Evolutionary conservation across 2,113 vertebrate species (phyloP), one percentile per base, ranked within the genome.

Genomic region (Aphelocoma coerulescens): DNA sequence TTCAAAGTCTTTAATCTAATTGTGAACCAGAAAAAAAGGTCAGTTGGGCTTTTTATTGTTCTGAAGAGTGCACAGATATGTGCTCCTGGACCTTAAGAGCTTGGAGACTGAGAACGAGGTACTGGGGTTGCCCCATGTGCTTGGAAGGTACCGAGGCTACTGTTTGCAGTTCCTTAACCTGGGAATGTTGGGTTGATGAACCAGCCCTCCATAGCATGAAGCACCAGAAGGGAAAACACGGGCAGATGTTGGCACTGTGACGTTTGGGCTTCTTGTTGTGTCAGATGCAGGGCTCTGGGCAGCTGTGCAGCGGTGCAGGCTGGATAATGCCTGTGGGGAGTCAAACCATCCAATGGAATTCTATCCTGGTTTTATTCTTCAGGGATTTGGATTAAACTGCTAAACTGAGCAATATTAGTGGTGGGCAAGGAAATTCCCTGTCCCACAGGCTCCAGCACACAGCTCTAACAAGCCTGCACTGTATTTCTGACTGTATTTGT

Each of bases 71-170:
- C 22, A 85, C 28, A 63, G 12, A 1, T 17, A 16, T 10, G 20
- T 79, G 21, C 7, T 68, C 11, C 41, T 30, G 71, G 39, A 44
- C 27, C 16, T 61, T 1, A 65, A 54, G 75, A 55, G 11, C 37
- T 35, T 54, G 68, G 68, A 88, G 57, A 24, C 27, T 35, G 66
- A 80, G 65, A 71, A 48, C 2, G 3, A 44, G 58, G 27, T 58
- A 41, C 33, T 0, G 0, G 4, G 4, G 23, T 51, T 59, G 12
- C 39, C 16, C 32, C 26, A 18, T 0, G 2, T 16, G 4, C 43
- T 61, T 80, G 62, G 18, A 48, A 51, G 46, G 16, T 66, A 37
- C 30, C 0, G 0, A 5, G 3, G 17, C 55, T 65, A 16, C 46
- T 13, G 9, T 63, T 68, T 76, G 44, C 80, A 55, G 72, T 27